A percentile compares a stretch with the other conserved stretches of the same genome.
These are phyloP conservation scores for Xylocopa sonorina DNA, from an alignment of 1,140 invertebrate species.

Conservation along the genomic window DNA sequence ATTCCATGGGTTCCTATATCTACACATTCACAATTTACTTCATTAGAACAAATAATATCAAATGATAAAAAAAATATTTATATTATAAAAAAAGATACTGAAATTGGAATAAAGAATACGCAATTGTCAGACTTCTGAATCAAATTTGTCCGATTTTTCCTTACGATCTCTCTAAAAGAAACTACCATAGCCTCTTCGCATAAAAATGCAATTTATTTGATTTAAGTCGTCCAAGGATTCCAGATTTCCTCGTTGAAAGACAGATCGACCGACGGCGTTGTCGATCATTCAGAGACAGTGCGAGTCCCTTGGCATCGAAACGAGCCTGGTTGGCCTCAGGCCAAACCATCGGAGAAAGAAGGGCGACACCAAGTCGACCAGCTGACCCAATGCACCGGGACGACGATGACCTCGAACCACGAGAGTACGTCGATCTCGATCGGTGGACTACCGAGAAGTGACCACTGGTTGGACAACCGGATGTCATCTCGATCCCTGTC, in stretches of 20 bases:
- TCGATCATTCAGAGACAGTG: not conserved
- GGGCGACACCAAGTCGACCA: conserved; percentile 59
- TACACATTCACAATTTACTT: too few relatives aligned
- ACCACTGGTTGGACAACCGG: conserved; percentile 50
- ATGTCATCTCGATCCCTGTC: conserved; percentile 27
- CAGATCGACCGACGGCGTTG: not conserved
- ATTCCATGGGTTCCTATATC: too few relatives aligned
- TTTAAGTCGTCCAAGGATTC: not conserved
- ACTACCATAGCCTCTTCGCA: too few relatives aligned
- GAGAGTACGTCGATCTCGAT: conserved; percentile 52
- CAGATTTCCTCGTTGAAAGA: conserved; percentile 8
- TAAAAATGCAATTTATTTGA: too few relatives aligned
- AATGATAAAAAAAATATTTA: too few relatives aligned
- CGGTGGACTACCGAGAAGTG: conserved; percentile 44
- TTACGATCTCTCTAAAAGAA: too few relatives aligned
- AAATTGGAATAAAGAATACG: too few relatives aligned
- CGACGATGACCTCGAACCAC: conserved; percentile 59
- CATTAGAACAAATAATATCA: too few relatives aligned
- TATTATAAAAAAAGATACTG: too few relatives aligned
- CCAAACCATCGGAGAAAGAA: conserved; percentile 56
- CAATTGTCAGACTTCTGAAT: too few relatives aligned
- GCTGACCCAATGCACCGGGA: conserved; percentile 65
- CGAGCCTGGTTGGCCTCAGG: conserved; percentile 44
- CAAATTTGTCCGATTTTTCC: too few relatives aligned
- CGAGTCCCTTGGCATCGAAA: conserved; percentile 20